Evolutionary conservation across 2,888 invertebrate genomes (phyloP).

Genomic region (Pseudoips prasinana): DNA sequence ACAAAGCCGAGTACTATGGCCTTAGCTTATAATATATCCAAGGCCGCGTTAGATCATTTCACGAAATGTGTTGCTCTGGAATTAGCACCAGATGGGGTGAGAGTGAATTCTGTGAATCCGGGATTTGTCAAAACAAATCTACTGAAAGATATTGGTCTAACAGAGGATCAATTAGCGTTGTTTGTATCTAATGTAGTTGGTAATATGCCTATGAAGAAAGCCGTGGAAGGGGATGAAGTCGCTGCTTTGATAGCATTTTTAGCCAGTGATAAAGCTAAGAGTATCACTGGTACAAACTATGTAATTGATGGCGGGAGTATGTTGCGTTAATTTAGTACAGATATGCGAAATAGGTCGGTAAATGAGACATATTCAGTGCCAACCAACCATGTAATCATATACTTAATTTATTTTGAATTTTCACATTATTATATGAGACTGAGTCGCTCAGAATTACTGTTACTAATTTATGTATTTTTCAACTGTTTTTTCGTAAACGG

Average conservation of each 20-base stretch:
- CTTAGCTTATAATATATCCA: conserved; percentile 94
- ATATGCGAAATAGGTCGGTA: too few species aligned
- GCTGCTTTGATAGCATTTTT: conserved; percentile 93
- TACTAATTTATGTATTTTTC: too few species aligned
- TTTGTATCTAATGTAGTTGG: conserved; percentile 82
- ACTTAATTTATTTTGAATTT: too few species aligned
- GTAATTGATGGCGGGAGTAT: conserved; percentile 62
- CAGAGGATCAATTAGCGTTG: conserved; percentile 87
- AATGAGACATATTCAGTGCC: too few species aligned
- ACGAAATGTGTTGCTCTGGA: conserved; percentile 95
- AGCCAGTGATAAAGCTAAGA: conserved; percentile 92
- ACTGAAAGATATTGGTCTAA: conserved; percentile 84
- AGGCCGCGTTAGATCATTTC: conserved; percentile 96
- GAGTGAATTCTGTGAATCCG: conserved; percentile 96
- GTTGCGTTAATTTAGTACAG: conserved; percentile 45
- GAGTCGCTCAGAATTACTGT: too few species aligned
- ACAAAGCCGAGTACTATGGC: conserved; percentile 85
- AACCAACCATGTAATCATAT: too few species aligned
- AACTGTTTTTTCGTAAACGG: too few species aligned
- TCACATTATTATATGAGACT: too few species aligned
- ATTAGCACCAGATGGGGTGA: conserved; percentile 88
- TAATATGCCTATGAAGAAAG: conserved; percentile 94
- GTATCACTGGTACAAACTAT: conserved; percentile 89
- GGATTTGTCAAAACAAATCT: conserved; percentile 95
- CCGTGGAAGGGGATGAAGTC: conserved; percentile 91